Evolutionary conservation across 2,797 vertebrate species (phyloP).

Genomic region (Sciaenops ocellatus): DNA sequence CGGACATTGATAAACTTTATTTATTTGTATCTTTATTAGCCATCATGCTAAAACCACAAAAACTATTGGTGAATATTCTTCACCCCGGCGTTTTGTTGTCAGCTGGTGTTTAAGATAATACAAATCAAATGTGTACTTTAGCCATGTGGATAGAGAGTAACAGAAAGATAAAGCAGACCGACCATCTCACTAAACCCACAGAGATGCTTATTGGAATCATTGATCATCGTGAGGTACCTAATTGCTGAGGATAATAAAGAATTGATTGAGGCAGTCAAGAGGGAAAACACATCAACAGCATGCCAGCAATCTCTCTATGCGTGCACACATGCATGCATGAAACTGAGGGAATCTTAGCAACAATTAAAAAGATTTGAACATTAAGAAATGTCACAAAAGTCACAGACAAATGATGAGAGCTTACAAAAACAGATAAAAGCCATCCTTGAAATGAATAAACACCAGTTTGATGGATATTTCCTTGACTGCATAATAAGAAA

Average conservation of each 20-base stretch:
- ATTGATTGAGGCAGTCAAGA: conserved; percentile 77
- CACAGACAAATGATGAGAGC: background rate
- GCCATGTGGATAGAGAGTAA: conserved; percentile 17
- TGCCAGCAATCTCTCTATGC: conserved; percentile 33
- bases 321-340: conserved; percentile 26
- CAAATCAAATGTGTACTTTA: conserved; percentile 34
- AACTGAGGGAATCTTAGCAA: conserved; percentile 22
- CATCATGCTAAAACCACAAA: no score
- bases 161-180: conserved; percentile 23
- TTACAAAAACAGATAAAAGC: background rate
- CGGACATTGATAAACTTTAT: no score
- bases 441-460: background rate
- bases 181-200: conserved; percentile 33
- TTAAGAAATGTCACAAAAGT: background rate
- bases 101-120: background rate
- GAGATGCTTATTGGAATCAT: conserved; percentile 65
- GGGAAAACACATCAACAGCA: conserved; percentile 66
- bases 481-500: background rate
- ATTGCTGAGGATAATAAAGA: conserved; percentile 79
- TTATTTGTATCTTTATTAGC: no score
- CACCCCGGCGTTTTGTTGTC: background rate
- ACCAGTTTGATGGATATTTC: background rate
- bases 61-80: no score
- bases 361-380: background rate
- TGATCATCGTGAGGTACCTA: conserved; percentile 68